These are phyloP conservation scores for Poecilia velifera DNA, from an alignment of 2,797 vertebrate species.

Conservation along the genomic window DNA sequence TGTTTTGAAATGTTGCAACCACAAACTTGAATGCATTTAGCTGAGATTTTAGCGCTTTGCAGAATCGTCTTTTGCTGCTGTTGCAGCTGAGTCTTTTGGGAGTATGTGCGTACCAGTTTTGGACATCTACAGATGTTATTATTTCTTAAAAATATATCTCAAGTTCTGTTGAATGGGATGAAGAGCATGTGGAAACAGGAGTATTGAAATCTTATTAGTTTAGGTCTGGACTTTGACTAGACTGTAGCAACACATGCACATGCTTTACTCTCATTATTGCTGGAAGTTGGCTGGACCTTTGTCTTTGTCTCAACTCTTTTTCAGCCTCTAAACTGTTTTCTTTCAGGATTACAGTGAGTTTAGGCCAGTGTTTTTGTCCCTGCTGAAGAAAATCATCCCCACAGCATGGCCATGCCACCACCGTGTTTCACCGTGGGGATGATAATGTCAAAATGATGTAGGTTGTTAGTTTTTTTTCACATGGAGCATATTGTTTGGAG, in stretches of 20 bases:
- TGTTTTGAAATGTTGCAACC: neutral
- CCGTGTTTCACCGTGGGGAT: neutral
- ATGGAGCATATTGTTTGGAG: neutral
- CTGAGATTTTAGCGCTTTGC: neutral
- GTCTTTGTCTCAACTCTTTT: neutral
- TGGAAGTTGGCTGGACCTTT: neutral
- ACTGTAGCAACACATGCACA: neutral
- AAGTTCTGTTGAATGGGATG: neutral
- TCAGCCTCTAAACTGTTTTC: neutral
- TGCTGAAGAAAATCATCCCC: neutral
- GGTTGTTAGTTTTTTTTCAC: neutral
- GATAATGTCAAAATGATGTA: neutral
- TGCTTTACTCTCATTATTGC: neutral
- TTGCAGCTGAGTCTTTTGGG: neutral
- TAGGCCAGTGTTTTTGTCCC: neutral
- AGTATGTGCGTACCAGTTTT: neutral
- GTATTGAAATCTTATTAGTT: neutral
- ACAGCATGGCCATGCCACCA: neutral
- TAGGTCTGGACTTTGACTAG: neutral
- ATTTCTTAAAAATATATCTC: neutral
- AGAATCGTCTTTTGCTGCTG: neutral
- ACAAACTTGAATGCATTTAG: neutral
- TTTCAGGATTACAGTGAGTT: neutral
- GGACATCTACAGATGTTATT: neutral
- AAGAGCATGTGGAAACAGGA: neutral